Percentiles rank a stretch among this genome's conserved stretches.
Conservation (phyloP, 1,140 invertebrate genomes). For the Pollicipes pollicipes region DNA sequence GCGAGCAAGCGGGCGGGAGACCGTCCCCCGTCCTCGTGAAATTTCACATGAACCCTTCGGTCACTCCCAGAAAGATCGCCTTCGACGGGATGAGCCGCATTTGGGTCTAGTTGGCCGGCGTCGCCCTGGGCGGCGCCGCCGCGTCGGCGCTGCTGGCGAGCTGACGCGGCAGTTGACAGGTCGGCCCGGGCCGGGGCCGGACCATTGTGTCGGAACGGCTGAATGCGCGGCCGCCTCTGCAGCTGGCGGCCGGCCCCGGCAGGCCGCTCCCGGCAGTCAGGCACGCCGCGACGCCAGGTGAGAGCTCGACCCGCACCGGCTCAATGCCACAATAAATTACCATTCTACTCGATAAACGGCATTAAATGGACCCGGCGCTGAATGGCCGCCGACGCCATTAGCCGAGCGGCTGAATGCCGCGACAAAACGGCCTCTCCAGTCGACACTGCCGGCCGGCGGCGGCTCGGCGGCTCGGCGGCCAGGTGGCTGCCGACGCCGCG, state of each 20-base stretch:
- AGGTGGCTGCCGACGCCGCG: not conserved
- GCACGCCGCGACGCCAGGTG: not conserved
- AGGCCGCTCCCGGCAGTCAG: not conserved
- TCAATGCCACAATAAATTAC: conserved; percentile 2
- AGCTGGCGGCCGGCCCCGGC: not conserved
- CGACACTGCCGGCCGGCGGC: too few species aligned
- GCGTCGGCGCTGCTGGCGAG: too few species aligned
- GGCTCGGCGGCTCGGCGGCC: too few species aligned
- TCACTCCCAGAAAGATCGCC: too few species aligned
- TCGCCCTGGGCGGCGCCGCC: too few species aligned
- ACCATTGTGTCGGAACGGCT: not conserved
- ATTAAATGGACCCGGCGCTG: not conserved
- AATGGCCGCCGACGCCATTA: not conserved
- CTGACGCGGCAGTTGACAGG: too few species aligned
- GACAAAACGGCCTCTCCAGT: not conserved
- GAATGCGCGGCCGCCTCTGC: not conserved
- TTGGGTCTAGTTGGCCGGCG: too few species aligned
- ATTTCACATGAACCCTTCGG: too few species aligned
- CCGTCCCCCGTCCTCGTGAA: too few species aligned
- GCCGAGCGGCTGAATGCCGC: not conserved
- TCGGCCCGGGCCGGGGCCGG: too few species aligned
- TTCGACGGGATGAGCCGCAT: too few species aligned
- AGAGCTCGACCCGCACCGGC: not conserved
- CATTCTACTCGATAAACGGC: conserved; percentile 1
- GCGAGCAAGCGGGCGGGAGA: too few species aligned